Conservation (phyloP, 2,888 invertebrate species). For the Suillia variegata region DNA sequence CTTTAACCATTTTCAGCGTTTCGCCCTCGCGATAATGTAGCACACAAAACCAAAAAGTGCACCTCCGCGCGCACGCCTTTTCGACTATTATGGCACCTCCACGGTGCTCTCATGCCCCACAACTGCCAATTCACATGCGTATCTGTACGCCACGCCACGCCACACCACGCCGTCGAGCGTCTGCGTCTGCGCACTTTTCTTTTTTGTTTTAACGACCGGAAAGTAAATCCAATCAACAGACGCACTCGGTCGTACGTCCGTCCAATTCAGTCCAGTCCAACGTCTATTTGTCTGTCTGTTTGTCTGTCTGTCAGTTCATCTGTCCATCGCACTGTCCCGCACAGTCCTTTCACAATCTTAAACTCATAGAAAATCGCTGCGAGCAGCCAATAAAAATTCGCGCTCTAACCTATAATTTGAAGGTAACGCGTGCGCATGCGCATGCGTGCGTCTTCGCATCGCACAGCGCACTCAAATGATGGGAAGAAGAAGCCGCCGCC, state of each 20-base stretch:
- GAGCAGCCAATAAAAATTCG: constrained; percentile 50
- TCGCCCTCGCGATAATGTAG: constrained; percentile 21
- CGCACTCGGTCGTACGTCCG: constrained; percentile 38
- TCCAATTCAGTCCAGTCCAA: too few species aligned
- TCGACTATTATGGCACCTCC: constrained; percentile 28
- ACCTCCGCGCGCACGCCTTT: too few species aligned
- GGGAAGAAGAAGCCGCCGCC: constrained; percentile 38
- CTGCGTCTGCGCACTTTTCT: background rate
- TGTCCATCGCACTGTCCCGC: background rate
- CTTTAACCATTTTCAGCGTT: too few species aligned
- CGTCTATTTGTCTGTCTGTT: constrained; percentile 18
- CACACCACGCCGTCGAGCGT: too few species aligned
- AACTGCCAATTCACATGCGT: constrained; percentile 19
- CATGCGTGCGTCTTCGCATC: constrained; percentile 17
- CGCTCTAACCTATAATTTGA: constrained; percentile 52
- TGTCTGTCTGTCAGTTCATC: constrained; percentile 24
- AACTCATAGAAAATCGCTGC: constrained; percentile 37
- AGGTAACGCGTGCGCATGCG: constrained; percentile 47
- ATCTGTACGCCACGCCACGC: background rate
- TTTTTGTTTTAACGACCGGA: background rate
- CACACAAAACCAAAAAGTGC: constrained; percentile 28
- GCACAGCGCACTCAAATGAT: constrained; percentile 27
- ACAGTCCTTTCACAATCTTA: background rate
- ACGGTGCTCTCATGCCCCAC: constrained; percentile 12
- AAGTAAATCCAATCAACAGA: constrained; percentile 23